A percentile compares a stretch with the other conserved stretches of the same genome.
Conservation (phyloP, 1,140 invertebrate genomes). For the Drosophila murphyi region DNA sequence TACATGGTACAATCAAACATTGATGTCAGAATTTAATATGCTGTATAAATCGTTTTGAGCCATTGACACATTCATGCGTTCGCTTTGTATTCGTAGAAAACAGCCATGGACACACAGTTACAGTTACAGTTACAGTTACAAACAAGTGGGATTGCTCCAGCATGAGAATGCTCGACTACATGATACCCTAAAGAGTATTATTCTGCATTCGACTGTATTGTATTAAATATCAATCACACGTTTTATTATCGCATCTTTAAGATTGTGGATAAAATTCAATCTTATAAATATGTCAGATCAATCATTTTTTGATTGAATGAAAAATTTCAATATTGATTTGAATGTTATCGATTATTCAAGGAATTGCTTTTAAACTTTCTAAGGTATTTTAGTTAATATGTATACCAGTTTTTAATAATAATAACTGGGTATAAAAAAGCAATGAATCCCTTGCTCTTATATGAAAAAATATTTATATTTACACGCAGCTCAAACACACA, state of each 20-base stretch:
- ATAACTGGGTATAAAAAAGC: slow-evolving; percentile 29
- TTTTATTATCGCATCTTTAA: too few species aligned
- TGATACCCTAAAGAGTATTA: not conserved
- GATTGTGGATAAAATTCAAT: too few species aligned
- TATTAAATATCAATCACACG: too few species aligned
- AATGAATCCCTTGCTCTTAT: slow-evolving; percentile 32
- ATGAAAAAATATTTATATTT: slow-evolving; percentile 76
- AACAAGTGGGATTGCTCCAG: not conserved
- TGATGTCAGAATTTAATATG: slow-evolving; percentile 83
- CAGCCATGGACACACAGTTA: slow-evolving; percentile 21
- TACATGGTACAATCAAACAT: slow-evolving; percentile 67
- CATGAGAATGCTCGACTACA: not conserved
- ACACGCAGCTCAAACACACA: slow-evolving; percentile 63
- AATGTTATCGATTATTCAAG: not conserved
- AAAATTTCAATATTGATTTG: too few species aligned
- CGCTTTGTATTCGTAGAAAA: slow-evolving; percentile 68
- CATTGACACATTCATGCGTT: slow-evolving; percentile 81
- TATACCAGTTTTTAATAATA: not conserved
- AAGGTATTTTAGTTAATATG: not conserved
- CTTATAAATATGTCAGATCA: too few species aligned
- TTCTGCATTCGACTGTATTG: too few species aligned
- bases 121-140: slow-evolving; percentile 11
- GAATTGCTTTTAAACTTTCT: too few species aligned
- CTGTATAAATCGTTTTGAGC: slow-evolving; percentile 82
- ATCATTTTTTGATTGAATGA: too few species aligned